A percentile compares a stretch with the other conserved stretches of the same genome.
Evolutionary conservation across 2,888 invertebrate genomes (phyloP).

Genomic region (Neoaliturus tenellus): DNA sequence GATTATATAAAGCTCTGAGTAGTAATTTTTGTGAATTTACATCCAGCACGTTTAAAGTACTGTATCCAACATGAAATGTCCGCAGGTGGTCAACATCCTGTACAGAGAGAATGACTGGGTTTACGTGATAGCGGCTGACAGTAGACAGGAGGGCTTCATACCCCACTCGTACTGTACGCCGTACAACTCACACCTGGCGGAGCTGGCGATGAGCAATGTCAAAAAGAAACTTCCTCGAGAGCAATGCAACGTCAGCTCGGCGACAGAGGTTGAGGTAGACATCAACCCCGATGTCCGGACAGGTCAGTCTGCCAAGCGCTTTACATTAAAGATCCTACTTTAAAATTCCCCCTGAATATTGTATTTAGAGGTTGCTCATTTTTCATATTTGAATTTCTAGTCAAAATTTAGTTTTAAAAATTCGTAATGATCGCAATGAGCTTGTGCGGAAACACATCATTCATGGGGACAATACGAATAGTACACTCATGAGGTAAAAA

Average conservation of each 20-base stretch:
- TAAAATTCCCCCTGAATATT: no score
- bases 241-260: constrained; percentile 60
- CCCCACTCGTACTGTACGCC: constrained; percentile 96
- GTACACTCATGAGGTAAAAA: no score
- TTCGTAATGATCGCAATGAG: no score
- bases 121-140: constrained; percentile 94
- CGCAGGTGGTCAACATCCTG: constrained; percentile 91
- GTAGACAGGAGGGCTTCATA: constrained; percentile 94
- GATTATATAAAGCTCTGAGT: no score
- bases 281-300: constrained; percentile 61
- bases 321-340: no score
- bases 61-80: constrained; percentile 64
- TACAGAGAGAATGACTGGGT: constrained; percentile 99
- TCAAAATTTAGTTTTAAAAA: no score
- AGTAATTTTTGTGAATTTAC: no score
- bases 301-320: constrained; percentile 51
- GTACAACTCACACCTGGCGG: constrained; percentile 84
- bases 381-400: no score
- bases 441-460: no score
- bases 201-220: constrained; percentile 81
- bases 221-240: constrained; percentile 93
- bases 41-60: no score
- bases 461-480: no score
- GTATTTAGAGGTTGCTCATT: no score
- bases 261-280: constrained; percentile 64